phyloP scores from a whole-genome alignment of 2,888 invertebrate species.

The Andrena camellia region DNA sequence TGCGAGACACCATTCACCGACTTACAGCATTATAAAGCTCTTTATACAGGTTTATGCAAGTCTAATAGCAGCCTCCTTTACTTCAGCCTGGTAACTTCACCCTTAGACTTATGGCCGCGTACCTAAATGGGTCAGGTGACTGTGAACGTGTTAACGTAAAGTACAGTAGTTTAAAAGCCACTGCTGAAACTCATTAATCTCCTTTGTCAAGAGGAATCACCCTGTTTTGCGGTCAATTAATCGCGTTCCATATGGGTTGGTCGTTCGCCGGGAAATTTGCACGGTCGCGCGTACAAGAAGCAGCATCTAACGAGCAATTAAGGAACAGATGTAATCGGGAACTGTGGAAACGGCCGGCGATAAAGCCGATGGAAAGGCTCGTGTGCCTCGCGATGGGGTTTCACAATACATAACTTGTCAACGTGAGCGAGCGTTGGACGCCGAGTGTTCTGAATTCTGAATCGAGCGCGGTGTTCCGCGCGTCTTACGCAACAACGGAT shows the following conservation, averaged over 20 bases:
- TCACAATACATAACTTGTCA: slow-evolving; percentile 50
- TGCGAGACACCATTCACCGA: no score
- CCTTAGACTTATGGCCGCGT: no score
- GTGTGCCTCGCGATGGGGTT: slow-evolving; percentile 17
- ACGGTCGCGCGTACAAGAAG: neutral
- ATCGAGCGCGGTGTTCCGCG: slow-evolving; percentile 24
- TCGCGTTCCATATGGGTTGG: neutral
- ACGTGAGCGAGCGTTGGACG: slow-evolving; percentile 34
- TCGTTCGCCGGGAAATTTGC: neutral
- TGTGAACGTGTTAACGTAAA: neutral
- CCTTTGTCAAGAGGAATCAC: neutral
- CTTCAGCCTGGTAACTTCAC: no score
- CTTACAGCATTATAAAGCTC: no score
- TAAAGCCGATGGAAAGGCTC: slow-evolving; percentile 42
- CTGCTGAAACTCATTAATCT: neutral
- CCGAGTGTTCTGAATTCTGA: slow-evolving; percentile 11
- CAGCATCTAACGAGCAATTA: slow-evolving; percentile 18
- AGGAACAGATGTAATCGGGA: slow-evolving; percentile 19
- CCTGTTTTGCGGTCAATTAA: slow-evolving; percentile 1
- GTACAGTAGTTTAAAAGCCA: neutral
- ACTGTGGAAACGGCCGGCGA: slow-evolving; percentile 37
- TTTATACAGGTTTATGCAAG: no score
- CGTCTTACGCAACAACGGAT: slow-evolving; percentile 50
- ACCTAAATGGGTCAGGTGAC: no score
- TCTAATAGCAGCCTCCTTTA: no score